Conservation (phyloP, 1,140 invertebrate species). For the Drosophila neocordata region DNA sequence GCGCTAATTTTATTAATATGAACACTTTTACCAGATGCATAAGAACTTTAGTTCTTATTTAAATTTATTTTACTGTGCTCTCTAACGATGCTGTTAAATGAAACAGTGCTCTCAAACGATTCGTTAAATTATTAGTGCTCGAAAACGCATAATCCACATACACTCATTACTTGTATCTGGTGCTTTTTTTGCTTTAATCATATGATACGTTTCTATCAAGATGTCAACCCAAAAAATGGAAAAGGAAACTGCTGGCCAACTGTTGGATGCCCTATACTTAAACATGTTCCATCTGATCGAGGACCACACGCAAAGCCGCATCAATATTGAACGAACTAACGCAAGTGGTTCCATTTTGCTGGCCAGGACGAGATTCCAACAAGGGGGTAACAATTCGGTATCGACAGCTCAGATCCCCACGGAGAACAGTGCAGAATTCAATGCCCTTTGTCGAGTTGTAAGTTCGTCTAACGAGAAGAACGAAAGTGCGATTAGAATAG, state of each 20-base stretch:
- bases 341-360: constrained; percentile 68
- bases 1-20: constrained; percentile 11
- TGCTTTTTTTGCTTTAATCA: neutral
- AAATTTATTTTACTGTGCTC: neutral
- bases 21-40: too few relatives aligned
- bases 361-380: constrained; percentile 73
- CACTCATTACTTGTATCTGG: neutral
- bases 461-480: constrained; percentile 1
- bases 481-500: constrained; percentile 24
- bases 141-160: neutral
- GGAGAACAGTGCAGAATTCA: constrained; percentile 74
- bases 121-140: too few relatives aligned
- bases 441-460: constrained; percentile 67
- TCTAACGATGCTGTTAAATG: too few relatives aligned
- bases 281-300: constrained; percentile 78
- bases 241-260: constrained; percentile 52
- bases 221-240: constrained; percentile 41
- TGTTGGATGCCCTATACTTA: constrained; percentile 69
- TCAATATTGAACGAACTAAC: constrained; percentile 68
- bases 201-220: constrained; percentile 6
- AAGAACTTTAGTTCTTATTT: neutral
- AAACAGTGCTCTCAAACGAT: too few relatives aligned
- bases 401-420: constrained; percentile 75
- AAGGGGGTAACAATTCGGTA: constrained; percentile 62
- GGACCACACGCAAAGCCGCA: constrained; percentile 59